Evolutionary conservation across 2,888 invertebrate species (phyloP).

Genomic region (Limnephilus marmoratus): DNA sequence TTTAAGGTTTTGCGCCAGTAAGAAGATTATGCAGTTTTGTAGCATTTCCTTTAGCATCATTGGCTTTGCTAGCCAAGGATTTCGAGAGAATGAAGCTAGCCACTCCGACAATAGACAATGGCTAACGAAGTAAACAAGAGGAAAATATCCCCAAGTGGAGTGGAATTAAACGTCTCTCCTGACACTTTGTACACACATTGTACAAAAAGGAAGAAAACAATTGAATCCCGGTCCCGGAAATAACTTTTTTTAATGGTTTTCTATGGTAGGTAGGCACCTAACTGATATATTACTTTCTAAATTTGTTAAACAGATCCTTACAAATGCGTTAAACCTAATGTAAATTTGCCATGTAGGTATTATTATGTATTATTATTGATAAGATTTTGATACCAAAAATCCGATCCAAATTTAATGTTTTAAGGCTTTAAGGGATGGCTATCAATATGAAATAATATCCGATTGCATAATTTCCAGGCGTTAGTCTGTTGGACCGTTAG

Average conservation of each 20-base stretch:
- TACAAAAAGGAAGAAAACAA: neutral
- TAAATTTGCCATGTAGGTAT: no score
- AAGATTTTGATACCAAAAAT: neutral
- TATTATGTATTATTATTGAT: no score
- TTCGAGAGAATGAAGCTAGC: constrained; percentile 16
- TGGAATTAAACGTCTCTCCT: neutral
- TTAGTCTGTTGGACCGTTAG: neutral
- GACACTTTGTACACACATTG: neutral
- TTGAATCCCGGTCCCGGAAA: no score
- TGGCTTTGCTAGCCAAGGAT: neutral
- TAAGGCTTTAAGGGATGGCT: neutral
- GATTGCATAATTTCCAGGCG: constrained; percentile 3
- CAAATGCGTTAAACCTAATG: no score
- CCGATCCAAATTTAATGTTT: neutral
- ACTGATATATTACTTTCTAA: no score
- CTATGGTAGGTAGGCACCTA: no score
- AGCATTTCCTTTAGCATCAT: neutral
- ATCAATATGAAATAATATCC: constrained; percentile 10
- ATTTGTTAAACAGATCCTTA: no score
- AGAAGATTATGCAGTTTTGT: neutral
- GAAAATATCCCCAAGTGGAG: constrained; percentile 25
- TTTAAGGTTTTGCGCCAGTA: neutral
- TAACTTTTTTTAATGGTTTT: no score
- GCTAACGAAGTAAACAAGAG: constrained; percentile 41
- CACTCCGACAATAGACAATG: constrained; percentile 31